These are phyloP conservation scores for Prunella himalayana DNA, from an alignment of 2,113 vertebrate species.

Conservation along the genomic window DNA sequence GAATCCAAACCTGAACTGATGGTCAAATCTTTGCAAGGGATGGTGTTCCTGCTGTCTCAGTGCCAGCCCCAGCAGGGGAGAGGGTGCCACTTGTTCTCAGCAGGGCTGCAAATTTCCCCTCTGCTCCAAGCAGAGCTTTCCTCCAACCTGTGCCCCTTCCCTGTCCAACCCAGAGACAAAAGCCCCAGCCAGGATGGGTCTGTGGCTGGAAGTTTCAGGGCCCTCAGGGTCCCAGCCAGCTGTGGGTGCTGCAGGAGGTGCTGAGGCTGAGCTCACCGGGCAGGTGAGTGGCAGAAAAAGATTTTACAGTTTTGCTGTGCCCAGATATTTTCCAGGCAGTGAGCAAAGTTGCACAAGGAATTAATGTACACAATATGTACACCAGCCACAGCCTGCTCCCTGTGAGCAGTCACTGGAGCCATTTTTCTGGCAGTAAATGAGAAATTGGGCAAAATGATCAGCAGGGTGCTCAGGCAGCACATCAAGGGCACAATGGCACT, in stretches of 20 bases:
- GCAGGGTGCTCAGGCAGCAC: neutral
- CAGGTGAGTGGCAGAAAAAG: neutral
- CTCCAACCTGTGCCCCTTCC: neutral
- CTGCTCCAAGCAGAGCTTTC: neutral
- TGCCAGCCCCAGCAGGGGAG: neutral
- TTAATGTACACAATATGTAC: rapidly evolving
- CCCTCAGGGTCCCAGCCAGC: neutral
- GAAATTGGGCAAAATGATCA: neutral
- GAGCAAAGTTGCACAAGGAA: rapidly evolving
- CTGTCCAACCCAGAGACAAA: neutral
- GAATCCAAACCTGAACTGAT: neutral
- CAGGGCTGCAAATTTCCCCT: neutral
- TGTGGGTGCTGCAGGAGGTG: rapidly evolving
- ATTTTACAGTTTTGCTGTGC: neutral
- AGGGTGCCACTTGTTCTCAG: neutral
- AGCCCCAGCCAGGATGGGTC: neutral
- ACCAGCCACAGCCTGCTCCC: neutral
- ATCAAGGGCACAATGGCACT: neutral
- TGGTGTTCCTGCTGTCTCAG: neutral
- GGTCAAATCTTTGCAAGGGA: neutral
- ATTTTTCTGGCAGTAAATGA: neutral
- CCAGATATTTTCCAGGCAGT: neutral
- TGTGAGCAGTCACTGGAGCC: rapidly evolving
- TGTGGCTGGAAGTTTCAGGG: neutral
- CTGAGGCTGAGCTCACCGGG: rapidly evolving